phyloP scores from a whole-genome alignment of 2,797 vertebrate species.

The Otus scops region DNA sequence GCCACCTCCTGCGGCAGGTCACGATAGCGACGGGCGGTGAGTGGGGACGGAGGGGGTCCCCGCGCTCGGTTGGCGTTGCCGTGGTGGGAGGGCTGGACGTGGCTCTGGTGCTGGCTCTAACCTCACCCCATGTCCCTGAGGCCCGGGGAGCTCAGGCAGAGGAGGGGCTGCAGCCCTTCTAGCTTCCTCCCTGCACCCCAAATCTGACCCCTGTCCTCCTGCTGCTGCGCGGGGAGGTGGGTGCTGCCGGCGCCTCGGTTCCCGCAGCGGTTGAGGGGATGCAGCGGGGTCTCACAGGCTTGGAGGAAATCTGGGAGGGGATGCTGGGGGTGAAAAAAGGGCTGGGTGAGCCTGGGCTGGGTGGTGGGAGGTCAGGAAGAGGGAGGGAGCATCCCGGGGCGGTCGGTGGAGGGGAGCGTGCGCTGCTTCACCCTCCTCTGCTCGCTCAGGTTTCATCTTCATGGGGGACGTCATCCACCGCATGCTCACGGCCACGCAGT shows the following conservation, averaged over 20 bases:
- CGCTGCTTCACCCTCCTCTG: neutral
- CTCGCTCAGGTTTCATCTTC: conserved; percentile 90
- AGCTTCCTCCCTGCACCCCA: neutral
- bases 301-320: neutral
- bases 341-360: neutral
- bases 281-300: neutral
- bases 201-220: neutral
- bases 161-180: neutral
- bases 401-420: accelerated
- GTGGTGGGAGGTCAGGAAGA: neutral
- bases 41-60: neutral
- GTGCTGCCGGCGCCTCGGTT: neutral
- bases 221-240: accelerated
- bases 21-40: conserved; percentile 95
- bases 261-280: neutral
- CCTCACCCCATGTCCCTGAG: neutral
- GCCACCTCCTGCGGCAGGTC: conserved; percentile 90
- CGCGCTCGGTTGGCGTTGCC: accelerated
- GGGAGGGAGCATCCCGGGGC: neutral
- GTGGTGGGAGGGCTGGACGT: accelerated
- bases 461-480: conserved; percentile 90
- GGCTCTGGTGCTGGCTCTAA: neutral
- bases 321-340: neutral
- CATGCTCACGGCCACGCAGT: conserved; percentile 96
- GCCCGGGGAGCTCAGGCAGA: accelerated